phyloP scores from a whole-genome alignment of 2,888 invertebrate species.

The Lochmaea capreae region DNA sequence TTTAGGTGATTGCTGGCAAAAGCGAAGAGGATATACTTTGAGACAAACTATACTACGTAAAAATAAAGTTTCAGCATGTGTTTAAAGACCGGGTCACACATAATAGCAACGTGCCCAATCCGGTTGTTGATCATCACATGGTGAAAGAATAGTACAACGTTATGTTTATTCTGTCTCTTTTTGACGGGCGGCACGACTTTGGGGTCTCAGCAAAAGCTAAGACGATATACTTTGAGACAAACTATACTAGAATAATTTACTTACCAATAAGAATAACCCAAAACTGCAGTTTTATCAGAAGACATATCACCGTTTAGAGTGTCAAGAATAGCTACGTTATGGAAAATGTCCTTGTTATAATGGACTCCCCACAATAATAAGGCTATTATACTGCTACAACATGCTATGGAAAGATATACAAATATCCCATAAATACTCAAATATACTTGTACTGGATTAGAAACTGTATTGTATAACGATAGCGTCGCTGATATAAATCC shows the following conservation, averaged over 20 bases:
- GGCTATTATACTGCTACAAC: conserved; percentile 54
- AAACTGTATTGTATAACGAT: conserved; percentile 70
- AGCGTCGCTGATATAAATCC: conserved; percentile 67
- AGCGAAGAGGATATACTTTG: no score
- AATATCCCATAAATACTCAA: conserved; percentile 72
- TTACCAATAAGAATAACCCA: conserved; percentile 67
- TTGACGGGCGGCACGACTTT: no score
- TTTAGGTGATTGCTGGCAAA: no score
- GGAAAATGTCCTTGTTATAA: conserved; percentile 57
- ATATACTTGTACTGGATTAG: conserved; percentile 71
- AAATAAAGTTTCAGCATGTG: no score
- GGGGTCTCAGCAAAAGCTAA: no score
- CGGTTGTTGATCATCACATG: no score
- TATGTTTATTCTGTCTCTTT: no score
- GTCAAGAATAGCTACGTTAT: conserved; percentile 63
- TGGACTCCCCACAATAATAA: conserved; percentile 64
- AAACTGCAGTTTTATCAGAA: conserved; percentile 57
- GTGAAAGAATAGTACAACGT: no score
- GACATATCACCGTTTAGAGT: conserved; percentile 58
- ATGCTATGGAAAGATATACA: conserved; percentile 71
- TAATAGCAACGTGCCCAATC: no score
- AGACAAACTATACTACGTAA: no score
- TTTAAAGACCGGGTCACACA: no score
- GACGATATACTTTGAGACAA: no score
- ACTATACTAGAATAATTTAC: conserved; percentile 40